Conservation (phyloP, 2,797 vertebrate genomes). For the Tragopan temminckii region DNA sequence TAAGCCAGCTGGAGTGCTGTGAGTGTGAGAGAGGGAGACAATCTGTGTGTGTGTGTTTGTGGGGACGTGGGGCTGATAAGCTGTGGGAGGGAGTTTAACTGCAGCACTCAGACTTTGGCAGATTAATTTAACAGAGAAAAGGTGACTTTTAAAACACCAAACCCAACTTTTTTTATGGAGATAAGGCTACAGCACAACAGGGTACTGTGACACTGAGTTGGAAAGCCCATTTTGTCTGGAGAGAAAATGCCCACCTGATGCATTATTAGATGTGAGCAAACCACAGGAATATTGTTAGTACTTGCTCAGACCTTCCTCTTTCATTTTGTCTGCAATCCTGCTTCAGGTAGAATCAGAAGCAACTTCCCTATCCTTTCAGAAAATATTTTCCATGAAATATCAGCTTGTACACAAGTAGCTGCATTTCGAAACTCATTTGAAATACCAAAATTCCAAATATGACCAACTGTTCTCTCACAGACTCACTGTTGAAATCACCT, state of each 20-base stretch:
- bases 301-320: not conserved
- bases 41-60: not conserved
- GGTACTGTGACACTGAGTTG: not conserved
- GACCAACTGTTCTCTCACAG: not conserved
- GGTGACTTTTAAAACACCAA: constrained; percentile 42
- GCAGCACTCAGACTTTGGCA: not conserved
- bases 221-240: not conserved
- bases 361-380: not conserved
- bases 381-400: not conserved
- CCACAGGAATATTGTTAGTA: not conserved
- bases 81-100: not conserved
- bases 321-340: not conserved
- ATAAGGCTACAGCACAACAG: not conserved
- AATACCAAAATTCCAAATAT: not conserved
- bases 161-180: constrained; percentile 13
- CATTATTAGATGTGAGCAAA: not conserved
- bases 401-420: not conserved
- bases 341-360: not conserved
- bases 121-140: not conserved
- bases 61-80: not conserved
- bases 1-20: not conserved
- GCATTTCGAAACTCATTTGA: not conserved
- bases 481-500: not conserved
- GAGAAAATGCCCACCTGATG: not conserved
- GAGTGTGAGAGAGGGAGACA: not conserved